Evolutionary conservation across 1,140 invertebrate species (phyloP).

Genomic region (Drosophila busckii): DNA sequence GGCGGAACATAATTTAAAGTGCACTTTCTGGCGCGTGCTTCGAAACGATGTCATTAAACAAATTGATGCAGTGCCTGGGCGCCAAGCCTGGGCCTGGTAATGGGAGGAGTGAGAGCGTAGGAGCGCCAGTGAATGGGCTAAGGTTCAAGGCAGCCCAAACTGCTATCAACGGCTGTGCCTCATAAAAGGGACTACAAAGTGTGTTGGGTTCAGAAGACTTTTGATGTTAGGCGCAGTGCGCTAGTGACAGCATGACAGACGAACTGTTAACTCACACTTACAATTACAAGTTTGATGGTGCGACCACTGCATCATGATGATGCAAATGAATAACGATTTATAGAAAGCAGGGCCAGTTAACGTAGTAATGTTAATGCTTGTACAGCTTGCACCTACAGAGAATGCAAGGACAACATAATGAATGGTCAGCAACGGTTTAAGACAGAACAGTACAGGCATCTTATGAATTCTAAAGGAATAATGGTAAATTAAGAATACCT

Average conservation of each 20-base stretch:
- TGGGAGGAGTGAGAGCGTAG: neutral
- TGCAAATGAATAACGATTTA: neutral
- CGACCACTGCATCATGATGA: too few species aligned
- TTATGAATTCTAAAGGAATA: neutral
- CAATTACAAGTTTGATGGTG: too few species aligned
- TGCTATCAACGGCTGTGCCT: slow-evolving; percentile 9
- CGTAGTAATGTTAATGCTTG: slow-evolving; percentile 42
- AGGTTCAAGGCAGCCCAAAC: slow-evolving; percentile 36
- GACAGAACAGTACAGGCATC: neutral
- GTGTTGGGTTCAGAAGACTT: slow-evolving; percentile 1
- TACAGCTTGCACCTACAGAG: slow-evolving; percentile 37
- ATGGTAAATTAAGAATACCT: neutral
- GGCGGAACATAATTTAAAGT: slow-evolving; percentile 18
- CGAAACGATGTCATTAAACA: slow-evolving; percentile 31
- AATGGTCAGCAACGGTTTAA: slow-evolving; percentile 1
- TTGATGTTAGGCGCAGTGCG: neutral
- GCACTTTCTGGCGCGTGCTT: slow-evolving; percentile 25
- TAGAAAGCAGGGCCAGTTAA: neutral
- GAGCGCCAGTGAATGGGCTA: slow-evolving; percentile 15
- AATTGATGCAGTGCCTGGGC: slow-evolving; percentile 22
- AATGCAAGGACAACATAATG: slow-evolving; percentile 20
- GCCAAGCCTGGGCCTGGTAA: neutral
- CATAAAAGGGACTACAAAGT: slow-evolving; percentile 37
- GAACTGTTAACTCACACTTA: too few species aligned
- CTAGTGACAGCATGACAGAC: slow-evolving; percentile 16